These are phyloP conservation scores for Rhabdophis nuchalis DNA, from an alignment of 2,797 vertebrate genomes.

Conservation along the genomic window DNA sequence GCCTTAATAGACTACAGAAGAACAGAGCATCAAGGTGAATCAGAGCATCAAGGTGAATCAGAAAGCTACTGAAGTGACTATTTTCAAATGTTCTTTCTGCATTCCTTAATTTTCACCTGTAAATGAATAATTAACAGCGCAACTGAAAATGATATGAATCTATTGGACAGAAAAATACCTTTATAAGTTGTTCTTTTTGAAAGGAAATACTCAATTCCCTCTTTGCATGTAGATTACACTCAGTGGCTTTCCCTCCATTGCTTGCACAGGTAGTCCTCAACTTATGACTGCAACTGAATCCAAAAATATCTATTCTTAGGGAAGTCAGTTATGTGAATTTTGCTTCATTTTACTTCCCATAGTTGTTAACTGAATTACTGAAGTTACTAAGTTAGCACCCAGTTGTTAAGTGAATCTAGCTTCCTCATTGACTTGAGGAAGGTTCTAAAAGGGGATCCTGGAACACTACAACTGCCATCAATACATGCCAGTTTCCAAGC, in stretches of 20 bases:
- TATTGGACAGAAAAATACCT: background rate
- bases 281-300: background rate
- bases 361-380: background rate
- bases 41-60: background rate
- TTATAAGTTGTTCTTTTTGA: background rate
- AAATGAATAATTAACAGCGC: background rate
- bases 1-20: background rate
- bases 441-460: background rate
- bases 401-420: background rate
- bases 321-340: background rate
- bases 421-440: background rate
- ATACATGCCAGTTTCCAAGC: background rate
- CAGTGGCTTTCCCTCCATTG: background rate
- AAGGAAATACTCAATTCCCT: background rate
- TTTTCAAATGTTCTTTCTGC: background rate
- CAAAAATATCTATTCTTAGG: background rate
- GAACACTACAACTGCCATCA: background rate
- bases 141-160: background rate
- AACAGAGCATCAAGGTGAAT: background rate
- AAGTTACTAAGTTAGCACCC: background rate
- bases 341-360: background rate
- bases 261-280: background rate
- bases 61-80: background rate
- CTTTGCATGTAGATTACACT: background rate
- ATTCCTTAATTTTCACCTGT: too few relatives aligned